Base-by-base conservation (phyloP, 2,113 vertebrate genomes). In the Macquaria australasica region DNA sequence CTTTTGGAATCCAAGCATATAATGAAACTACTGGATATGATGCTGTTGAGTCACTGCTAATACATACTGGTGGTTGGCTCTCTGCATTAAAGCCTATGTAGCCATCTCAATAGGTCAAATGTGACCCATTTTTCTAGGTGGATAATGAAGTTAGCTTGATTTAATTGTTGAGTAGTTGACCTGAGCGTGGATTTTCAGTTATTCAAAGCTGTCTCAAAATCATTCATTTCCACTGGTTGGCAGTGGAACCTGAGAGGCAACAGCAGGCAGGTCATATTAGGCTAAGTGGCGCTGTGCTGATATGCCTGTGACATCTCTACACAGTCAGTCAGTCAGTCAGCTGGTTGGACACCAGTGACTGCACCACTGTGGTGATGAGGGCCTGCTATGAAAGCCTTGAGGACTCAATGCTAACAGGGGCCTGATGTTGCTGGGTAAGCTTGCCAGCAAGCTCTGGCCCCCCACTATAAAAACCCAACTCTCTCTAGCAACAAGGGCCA, bases 401-500 rank as follows among this genome's bases (percentile, higher is more conserved):
- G 88, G 79, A 82, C 88, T 88, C 80, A 37, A 89, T 77, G 92
- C 89, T 81, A 92, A 89, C 84, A 86, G 87, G 82, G 81, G 83
- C 71, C 48, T 63, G 63, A 85, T 91, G 91, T 93, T 93, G 92
- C 93, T 86, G 91, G 92, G 91, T 91, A 93, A 59, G 87, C 55
- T 87, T 79, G 78, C 60, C 87, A 74, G 76, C 25, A 14, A 77
- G 72, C 63, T 56, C 81, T 43, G 70, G 3, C 62, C 75, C 31
- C 82, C 77, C 85, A 85, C 90, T 89, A 89, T 88, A 92, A 94
- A 95, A 94, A 91, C 87, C 83, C 79, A 68, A 68, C 92, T 95
- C 94, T 94, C 94, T 95, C 93, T 77, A 95, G 95, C 95, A 96
- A 96, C 95, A 95, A 91, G 91, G 68, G 91, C 90, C 93, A 94